A percentile compares a stretch with the other conserved stretches of the same genome.
phyloP scores from a whole-genome alignment of 2,113 vertebrate genomes.

The Arizona elegans region DNA sequence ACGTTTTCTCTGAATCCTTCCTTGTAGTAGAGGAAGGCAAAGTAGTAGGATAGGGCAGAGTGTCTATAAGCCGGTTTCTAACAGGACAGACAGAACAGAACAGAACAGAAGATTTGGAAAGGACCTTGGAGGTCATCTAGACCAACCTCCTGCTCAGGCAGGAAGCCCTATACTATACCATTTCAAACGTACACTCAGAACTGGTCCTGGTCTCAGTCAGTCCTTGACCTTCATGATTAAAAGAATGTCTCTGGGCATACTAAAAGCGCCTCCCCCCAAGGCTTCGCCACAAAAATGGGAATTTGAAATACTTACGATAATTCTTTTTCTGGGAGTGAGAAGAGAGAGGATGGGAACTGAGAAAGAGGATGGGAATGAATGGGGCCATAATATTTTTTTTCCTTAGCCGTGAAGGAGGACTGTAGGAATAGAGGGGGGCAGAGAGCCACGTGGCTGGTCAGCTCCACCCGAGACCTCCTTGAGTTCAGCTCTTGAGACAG shows the following conservation, averaged over 20 bases:
- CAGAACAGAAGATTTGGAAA: not conserved
- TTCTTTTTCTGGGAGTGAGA: too few species aligned
- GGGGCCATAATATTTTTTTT: not conserved
- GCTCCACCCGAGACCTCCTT: not conserved
- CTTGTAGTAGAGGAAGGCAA: not conserved
- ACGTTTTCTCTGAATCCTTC: not conserved
- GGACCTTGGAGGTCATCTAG: not conserved
- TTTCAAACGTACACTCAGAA: not conserved
- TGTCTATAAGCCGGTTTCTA: not conserved
- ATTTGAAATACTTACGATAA: not conserved
- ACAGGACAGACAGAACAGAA: not conserved
- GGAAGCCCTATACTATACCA: not conserved
- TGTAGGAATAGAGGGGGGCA: not conserved
- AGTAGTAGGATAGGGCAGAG: not conserved
- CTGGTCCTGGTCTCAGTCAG: not conserved
- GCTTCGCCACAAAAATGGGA: not conserved
- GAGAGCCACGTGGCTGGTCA: not conserved
- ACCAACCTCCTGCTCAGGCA: not conserved
- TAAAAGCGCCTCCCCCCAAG: not conserved
- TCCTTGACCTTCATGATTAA: not conserved
- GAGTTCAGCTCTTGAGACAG: not conserved
- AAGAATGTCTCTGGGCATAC: not conserved
- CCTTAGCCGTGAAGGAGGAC: not conserved
- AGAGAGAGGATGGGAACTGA: too few species aligned
- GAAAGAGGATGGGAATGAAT: not conserved